A percentile compares a stretch with the other conserved stretches of the same genome.
These are phyloP conservation scores for Smithornis capensis DNA, from an alignment of 2,113 vertebrate genomes.

Conservation along the genomic window DNA sequence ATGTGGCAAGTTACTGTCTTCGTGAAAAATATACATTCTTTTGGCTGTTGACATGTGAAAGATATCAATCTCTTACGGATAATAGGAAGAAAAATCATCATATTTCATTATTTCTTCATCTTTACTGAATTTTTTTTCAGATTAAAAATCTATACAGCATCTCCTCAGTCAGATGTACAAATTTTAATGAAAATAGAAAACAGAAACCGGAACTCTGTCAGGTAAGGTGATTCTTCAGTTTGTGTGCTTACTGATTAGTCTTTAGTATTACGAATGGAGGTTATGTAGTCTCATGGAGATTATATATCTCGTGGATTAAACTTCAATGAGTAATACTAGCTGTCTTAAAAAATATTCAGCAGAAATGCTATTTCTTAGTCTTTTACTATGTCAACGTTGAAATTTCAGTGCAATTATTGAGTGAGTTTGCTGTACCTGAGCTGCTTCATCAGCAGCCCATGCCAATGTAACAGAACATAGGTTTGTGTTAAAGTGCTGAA, in stretches of 20 bases:
- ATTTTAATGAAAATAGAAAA: slow-evolving; percentile 92
- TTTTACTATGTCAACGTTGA: neutral
- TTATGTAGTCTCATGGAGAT: neutral
- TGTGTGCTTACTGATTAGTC: neutral
- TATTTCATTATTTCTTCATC: neutral
- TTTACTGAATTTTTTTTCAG: slow-evolving; percentile 70
- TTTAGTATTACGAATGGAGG: neutral
- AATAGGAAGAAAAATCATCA: neutral
- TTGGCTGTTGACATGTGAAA: neutral
- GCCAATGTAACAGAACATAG: neutral
- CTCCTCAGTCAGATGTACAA: slow-evolving; percentile 72
- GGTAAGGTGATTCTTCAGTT: slow-evolving; percentile 71
- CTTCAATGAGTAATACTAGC: neutral
- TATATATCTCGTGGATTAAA: neutral
- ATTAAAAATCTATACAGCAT: slow-evolving; percentile 83
- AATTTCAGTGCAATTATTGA: neutral
- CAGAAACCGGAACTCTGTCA: slow-evolving; percentile 77
- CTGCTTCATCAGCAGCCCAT: neutral
- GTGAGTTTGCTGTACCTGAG: neutral
- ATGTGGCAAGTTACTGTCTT: neutral
- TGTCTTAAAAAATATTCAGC: neutral
- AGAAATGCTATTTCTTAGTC: neutral
- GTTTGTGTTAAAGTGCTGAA: neutral
- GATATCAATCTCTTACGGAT: neutral
- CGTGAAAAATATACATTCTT: neutral